Conservation (phyloP, 92 coral and sea anemone species). For the Blastomussa wellsi region DNA sequence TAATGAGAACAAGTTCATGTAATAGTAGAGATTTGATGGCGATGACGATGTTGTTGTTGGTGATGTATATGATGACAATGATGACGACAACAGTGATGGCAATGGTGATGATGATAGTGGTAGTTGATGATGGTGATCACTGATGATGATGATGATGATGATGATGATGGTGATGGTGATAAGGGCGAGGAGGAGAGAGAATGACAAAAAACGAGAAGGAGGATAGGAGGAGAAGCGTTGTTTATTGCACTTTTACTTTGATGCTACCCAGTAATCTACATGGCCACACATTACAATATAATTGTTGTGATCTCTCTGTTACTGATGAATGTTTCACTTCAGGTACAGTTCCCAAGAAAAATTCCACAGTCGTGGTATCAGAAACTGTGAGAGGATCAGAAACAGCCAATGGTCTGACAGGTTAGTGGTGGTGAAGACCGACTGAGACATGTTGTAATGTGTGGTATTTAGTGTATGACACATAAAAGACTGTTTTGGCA, state of each 20-base stretch:
- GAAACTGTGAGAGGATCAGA: constrained; percentile 71
- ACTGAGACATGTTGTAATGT: too few species aligned
- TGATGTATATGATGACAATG: too few species aligned
- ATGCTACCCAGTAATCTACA: neutral
- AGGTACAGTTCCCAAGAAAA: constrained; percentile 90
- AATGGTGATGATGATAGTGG: too few species aligned
- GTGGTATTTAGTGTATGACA: neutral
- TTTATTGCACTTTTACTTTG: neutral
- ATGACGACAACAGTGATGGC: too few species aligned
- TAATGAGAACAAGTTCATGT: too few species aligned
- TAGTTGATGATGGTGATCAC: too few species aligned
- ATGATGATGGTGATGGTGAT: too few species aligned
- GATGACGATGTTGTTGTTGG: too few species aligned
- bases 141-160: too few species aligned
- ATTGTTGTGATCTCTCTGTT: neutral
- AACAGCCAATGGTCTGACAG: constrained; percentile 51
- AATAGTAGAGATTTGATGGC: too few species aligned
- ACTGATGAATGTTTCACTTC: neutral
- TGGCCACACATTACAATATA: neutral
- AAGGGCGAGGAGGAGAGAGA: too few species aligned
- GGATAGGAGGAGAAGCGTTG: neutral
- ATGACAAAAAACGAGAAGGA: too few species aligned
- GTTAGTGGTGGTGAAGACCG: neutral
- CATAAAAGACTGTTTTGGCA: neutral
- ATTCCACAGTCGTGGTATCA: constrained; percentile 84